phyloP scores from a whole-genome alignment of 2,113 vertebrate species.

The Psettodes erumei region DNA sequence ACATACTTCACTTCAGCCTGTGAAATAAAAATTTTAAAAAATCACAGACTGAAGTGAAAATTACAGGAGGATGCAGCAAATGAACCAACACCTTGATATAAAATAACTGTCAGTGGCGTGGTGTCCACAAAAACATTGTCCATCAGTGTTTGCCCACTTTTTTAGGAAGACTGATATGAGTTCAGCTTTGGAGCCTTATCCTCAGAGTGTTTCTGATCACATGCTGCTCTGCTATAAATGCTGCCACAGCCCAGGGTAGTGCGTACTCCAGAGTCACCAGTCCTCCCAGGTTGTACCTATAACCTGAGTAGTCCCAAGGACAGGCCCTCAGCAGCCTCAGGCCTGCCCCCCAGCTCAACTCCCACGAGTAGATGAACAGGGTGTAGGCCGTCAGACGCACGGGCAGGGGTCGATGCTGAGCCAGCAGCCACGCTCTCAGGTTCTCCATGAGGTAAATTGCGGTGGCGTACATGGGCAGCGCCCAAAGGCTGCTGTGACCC shows the following conservation, averaged over 20 bases:
- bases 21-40: background rate
- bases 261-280: slow-evolving; percentile 84
- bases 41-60: background rate
- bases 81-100: background rate
- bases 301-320: slow-evolving; percentile 85
- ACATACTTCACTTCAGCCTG: no score
- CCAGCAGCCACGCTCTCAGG: slow-evolving; percentile 67
- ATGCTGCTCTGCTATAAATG: slow-evolving; percentile 80
- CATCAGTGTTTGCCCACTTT: background rate
- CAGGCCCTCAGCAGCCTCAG: slow-evolving; percentile 79
- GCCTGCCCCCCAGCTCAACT: slow-evolving; percentile 80
- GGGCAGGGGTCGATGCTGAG: slow-evolving; percentile 54
- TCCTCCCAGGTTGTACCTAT: slow-evolving; percentile 77
- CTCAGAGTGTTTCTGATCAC: slow-evolving; percentile 81
- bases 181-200: slow-evolving; percentile 67
- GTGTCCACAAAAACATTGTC: background rate
- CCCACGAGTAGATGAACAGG: slow-evolving; percentile 81
- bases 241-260: slow-evolving; percentile 76
- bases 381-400: slow-evolving; percentile 74
- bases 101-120: background rate
- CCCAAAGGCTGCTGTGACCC: slow-evolving; percentile 83
- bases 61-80: background rate
- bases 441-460: slow-evolving; percentile 80
- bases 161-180: slow-evolving; percentile 7
- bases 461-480: slow-evolving; percentile 81